Evolutionary conservation across 2,888 invertebrate genomes (phyloP).

Genomic region (Polydrusus cervinus): DNA sequence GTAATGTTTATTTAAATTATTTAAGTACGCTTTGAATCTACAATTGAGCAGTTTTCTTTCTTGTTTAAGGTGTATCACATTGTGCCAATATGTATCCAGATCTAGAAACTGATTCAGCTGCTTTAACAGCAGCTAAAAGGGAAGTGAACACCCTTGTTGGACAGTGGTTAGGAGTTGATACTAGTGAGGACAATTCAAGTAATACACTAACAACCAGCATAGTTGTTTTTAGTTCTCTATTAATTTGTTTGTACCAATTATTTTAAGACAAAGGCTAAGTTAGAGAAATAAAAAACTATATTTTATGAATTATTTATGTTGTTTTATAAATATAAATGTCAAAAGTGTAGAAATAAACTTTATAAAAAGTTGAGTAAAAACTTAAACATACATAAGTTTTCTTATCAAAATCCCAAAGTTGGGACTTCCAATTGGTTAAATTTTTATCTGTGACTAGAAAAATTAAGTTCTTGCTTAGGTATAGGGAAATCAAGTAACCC

Average conservation of each 20-base stretch:
- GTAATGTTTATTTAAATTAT: too few relatives aligned
- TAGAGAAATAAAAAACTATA: background rate
- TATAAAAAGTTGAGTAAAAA: background rate
- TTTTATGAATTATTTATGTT: too few relatives aligned
- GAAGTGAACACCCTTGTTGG: slow-evolving; percentile 55
- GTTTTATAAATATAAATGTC: background rate
- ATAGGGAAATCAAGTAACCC: too few relatives aligned
- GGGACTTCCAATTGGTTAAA: too few relatives aligned
- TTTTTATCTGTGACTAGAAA: too few relatives aligned
- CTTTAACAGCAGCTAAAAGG: slow-evolving; percentile 79
- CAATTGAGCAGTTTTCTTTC: background rate
- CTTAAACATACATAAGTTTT: background rate
- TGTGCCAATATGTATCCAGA: slow-evolving; percentile 95
- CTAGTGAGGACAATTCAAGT: background rate
- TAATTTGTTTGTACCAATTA: slow-evolving; percentile 12
- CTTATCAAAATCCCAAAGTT: too few relatives aligned
- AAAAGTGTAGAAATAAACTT: background rate
- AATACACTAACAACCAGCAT: background rate
- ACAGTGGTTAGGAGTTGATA: slow-evolving; percentile 71
- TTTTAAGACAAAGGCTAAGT: background rate
- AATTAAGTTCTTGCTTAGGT: too few relatives aligned
- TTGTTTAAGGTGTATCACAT: slow-evolving; percentile 86
- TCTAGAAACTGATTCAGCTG: slow-evolving; percentile 78
- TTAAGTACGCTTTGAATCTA: too few relatives aligned
- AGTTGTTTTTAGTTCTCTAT: background rate